Conservation (phyloP, 2,888 invertebrate species). For the Empis livida region DNA sequence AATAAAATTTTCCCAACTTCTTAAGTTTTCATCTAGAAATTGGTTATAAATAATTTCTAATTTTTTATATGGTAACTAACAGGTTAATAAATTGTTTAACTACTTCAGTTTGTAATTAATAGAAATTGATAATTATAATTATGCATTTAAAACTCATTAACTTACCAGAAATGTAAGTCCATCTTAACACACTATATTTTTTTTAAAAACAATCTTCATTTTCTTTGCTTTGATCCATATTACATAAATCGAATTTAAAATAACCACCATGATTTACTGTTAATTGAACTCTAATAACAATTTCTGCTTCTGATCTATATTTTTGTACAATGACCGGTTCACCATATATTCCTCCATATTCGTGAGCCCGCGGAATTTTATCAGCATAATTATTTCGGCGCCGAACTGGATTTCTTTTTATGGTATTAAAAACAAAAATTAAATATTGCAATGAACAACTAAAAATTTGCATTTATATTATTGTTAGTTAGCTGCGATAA, state of each 20-base stretch:
- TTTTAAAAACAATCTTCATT: conserved; percentile 37
- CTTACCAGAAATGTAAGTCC: conserved; percentile 37
- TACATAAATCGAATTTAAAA: conserved; percentile 39
- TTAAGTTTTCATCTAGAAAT: too few species aligned
- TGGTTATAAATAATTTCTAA: too few species aligned
- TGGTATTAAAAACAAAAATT: too few species aligned
- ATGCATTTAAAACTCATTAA: neutral
- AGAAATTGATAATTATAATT: too few species aligned
- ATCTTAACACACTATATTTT: conserved; percentile 37
- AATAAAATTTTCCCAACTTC: too few species aligned
- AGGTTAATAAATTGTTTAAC: neutral
- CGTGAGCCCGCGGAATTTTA: conserved; percentile 38
- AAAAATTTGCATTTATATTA: too few species aligned
- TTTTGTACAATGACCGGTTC: conserved; percentile 37
- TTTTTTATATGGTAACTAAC: too few species aligned
- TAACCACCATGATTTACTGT: conserved; percentile 39
- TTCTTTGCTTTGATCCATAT: conserved; percentile 34
- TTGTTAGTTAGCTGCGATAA: too few species aligned
- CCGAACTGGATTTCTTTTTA: too few species aligned
- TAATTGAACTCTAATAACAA: conserved; percentile 29
- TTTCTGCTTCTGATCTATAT: conserved; percentile 25
- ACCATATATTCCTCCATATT: conserved; percentile 41
- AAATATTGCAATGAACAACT: too few species aligned
- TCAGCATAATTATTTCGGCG: conserved; percentile 36
- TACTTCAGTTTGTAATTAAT: neutral